Evolutionary conservation across 2,797 vertebrate species (phyloP).

Genomic region (Manis crassicaudata): DNA sequence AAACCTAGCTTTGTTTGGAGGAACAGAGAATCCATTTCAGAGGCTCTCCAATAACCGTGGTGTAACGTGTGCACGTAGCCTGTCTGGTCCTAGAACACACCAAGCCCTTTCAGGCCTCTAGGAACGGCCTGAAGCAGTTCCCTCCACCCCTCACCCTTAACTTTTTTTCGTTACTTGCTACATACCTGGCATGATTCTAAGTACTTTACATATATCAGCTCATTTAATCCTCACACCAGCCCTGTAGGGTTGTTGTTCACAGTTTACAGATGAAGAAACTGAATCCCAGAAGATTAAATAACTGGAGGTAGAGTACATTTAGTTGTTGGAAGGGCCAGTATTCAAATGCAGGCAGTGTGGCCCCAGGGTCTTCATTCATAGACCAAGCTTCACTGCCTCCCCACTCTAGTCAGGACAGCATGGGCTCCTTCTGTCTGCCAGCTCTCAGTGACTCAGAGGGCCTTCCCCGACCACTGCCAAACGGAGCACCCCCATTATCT

Average conservation of each 20-base stretch:
- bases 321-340: neutral
- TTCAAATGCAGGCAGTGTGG: neutral
- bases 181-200: neutral
- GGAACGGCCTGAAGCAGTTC: neutral
- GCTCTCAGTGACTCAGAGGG: neutral
- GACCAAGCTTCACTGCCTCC: neutral
- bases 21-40: neutral
- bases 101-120: neutral
- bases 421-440: neutral
- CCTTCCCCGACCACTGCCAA: neutral
- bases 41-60: neutral
- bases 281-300: neutral
- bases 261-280: slow-evolving; percentile 3
- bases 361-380: neutral
- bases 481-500: neutral
- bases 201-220: neutral
- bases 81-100: neutral
- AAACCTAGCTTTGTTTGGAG: neutral
- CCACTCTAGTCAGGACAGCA: neutral
- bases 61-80: neutral
- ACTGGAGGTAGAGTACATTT: neutral
- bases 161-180: slow-evolving; percentile 4
- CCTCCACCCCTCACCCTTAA: neutral
- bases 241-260: neutral
- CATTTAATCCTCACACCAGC: neutral